Evolutionary conservation across 2,797 vertebrate species (phyloP).

Genomic region (Esox lucius): DNA sequence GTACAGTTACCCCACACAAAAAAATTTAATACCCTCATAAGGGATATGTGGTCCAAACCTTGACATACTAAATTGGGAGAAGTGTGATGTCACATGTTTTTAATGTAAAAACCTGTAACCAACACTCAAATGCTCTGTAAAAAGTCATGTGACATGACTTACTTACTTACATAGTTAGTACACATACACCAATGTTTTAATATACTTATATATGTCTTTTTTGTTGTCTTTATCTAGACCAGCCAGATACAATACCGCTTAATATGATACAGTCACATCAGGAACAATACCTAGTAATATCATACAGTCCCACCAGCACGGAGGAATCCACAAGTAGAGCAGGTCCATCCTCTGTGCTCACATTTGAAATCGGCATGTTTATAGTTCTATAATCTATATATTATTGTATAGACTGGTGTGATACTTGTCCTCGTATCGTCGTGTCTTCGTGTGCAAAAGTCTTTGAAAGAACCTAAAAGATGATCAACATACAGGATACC

Average conservation of each 20-base stretch:
- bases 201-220: conserved; percentile 84
- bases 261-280: conserved; percentile 80
- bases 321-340: conserved; percentile 55
- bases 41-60: conserved; percentile 75
- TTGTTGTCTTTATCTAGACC: conserved; percentile 87
- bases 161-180: conserved; percentile 83
- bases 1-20: conserved; percentile 77
- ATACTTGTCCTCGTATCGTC: conserved; percentile 77
- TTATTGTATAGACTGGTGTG: conserved; percentile 75
- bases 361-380: conserved; percentile 66
- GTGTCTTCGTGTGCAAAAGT: conserved; percentile 87
- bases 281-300: conserved; percentile 85
- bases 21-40: conserved; percentile 77
- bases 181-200: conserved; percentile 85
- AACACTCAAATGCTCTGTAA: conserved; percentile 80
- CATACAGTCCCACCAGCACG: conserved; percentile 66
- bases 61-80: conserved; percentile 72
- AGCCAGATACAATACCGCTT: conserved; percentile 94
- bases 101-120: conserved; percentile 92
- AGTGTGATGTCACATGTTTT: conserved; percentile 83
- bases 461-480: conserved; percentile 67
- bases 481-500: conserved; percentile 72
- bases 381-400: conserved; percentile 61
- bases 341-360: conserved; percentile 59
- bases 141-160: conserved; percentile 84